Conservation (phyloP, 2,888 invertebrate species). For the Coelopa pilipes region DNA sequence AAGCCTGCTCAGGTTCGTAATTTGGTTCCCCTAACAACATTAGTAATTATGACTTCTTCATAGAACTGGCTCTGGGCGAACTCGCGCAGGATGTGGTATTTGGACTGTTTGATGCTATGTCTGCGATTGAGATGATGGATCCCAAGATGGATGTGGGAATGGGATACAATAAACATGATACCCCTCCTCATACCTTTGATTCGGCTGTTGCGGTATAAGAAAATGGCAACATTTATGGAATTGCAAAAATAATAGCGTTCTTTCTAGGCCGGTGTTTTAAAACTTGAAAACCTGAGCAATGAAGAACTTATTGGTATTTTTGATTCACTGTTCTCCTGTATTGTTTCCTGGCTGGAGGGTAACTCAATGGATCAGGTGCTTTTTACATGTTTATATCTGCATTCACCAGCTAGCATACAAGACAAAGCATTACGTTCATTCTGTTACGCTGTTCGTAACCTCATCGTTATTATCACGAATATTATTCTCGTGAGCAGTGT, state of each 20-base stretch:
- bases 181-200: constrained; percentile 86
- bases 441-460: constrained; percentile 86
- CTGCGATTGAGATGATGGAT: constrained; percentile 99
- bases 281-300: constrained; percentile 79
- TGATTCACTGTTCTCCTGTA: constrained; percentile 91
- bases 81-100: constrained; percentile 90
- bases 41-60: constrained; percentile 52
- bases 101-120: constrained; percentile 98
- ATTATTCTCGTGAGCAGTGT: constrained; percentile 88
- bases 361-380: constrained; percentile 96
- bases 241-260: not conserved
- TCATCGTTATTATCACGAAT: constrained; percentile 89
- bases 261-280: constrained; percentile 77
- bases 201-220: constrained; percentile 82
- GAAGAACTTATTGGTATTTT: constrained; percentile 91
- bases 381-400: constrained; percentile 94
- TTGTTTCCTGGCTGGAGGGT: constrained; percentile 98
- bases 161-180: constrained; percentile 89
- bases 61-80: constrained; percentile 87
- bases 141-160: constrained; percentile 99
- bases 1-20: constrained; percentile 70
- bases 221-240: not conserved
- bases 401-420: constrained; percentile 86
- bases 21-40: not conserved
- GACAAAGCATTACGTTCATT: constrained; percentile 88